These are phyloP conservation scores for Eudasyphora cyanicolor DNA, from an alignment of 2,888 invertebrate genomes.

Conservation along the genomic window DNA sequence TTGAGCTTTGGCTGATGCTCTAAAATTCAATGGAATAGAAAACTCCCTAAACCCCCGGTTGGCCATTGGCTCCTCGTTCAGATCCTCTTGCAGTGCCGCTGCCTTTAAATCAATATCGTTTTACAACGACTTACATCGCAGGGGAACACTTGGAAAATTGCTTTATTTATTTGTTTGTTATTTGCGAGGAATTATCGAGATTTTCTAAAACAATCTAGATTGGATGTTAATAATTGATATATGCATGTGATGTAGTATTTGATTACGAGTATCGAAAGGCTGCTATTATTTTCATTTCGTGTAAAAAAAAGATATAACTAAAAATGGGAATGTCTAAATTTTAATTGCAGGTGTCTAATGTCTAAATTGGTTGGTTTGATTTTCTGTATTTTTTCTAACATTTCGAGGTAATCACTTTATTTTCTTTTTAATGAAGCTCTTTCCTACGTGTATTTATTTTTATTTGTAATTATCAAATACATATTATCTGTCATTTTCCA, in stretches of 20 bases:
- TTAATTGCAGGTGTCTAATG: no score
- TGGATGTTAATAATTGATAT: background rate
- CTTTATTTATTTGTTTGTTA: background rate
- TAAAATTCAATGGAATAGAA: slow-evolving; percentile 2
- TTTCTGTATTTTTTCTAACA: no score
- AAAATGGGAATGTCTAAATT: no score
- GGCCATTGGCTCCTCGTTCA: background rate
- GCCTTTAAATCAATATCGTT: slow-evolving; percentile 19
- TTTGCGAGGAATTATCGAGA: background rate
- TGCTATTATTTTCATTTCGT: no score
- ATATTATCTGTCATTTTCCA: no score
- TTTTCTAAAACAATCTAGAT: background rate
- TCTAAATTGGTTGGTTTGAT: no score
- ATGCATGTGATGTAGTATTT: background rate
- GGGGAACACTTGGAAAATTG: slow-evolving; percentile 4
- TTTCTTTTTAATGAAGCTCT: no score
- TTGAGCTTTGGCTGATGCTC: background rate
- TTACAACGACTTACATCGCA: background rate
- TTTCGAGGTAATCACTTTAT: no score
- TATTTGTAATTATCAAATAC: no score
- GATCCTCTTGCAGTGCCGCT: background rate
- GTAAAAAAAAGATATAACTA: no score
- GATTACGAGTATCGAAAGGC: no score
- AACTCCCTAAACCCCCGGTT: background rate
- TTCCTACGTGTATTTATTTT: no score